These are phyloP conservation scores for Heterochromis multidens DNA, from an alignment of 2,113 vertebrate species.

Conservation along the genomic window DNA sequence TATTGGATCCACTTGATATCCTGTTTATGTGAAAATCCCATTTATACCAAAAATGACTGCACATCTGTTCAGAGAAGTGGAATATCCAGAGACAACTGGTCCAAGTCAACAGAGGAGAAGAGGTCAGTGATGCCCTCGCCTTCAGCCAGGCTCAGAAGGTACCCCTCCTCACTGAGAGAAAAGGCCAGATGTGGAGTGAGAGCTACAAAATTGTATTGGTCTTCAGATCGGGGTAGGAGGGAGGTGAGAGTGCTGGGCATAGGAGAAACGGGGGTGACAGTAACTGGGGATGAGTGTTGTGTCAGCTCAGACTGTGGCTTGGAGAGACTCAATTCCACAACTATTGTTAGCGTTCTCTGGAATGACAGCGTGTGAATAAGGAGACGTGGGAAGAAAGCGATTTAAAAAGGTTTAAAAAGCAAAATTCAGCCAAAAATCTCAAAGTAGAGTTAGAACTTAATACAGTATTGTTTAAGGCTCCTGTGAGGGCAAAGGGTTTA, in stretches of 20 bases:
- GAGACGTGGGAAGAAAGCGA: not conserved
- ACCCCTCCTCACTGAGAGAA: constrained; percentile 83
- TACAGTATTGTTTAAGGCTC: not conserved
- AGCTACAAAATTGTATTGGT: constrained; percentile 83
- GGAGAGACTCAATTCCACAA: not conserved
- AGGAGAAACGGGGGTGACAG: constrained; percentile 74
- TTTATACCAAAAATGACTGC: not conserved
- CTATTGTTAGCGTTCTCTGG: constrained; percentile 21
- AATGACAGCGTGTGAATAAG: constrained; percentile 10
- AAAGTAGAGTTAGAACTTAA: not conserved
- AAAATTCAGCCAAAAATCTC: not conserved
- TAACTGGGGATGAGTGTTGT: constrained; percentile 68
- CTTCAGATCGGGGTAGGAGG: constrained; percentile 80
- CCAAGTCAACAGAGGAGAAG: constrained; percentile 84
- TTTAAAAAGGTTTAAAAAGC: not conserved
- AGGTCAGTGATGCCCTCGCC: constrained; percentile 88
- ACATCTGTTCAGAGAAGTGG: constrained; percentile 77
- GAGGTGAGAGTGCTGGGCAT: constrained; percentile 68
- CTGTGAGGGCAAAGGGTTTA: not conserved
- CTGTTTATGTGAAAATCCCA: not conserved
- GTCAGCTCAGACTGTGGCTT: constrained; percentile 21
- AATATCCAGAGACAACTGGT: constrained; percentile 79
- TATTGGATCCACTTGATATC: not conserved
- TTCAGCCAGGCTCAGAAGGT: constrained; percentile 82
- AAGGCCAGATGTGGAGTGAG: constrained; percentile 83